Base-by-base conservation (phyloP, 2,888 invertebrate genomes). In the Archaeoteleia sp. region DNA sequence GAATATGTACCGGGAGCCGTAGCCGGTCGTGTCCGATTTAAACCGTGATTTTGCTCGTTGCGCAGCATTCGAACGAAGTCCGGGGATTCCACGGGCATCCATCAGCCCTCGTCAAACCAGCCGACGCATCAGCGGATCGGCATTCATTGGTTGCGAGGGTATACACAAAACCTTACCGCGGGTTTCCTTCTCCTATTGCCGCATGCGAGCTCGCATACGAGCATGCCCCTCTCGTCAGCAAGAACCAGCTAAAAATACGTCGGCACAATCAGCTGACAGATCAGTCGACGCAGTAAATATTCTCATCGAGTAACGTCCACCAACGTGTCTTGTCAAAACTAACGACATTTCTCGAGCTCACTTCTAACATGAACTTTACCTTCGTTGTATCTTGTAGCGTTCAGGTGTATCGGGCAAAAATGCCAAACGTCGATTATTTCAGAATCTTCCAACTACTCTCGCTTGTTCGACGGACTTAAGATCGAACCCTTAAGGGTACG, bases 91-190 rank as follows among this genome's bases (percentile, higher is more conserved):
- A 62, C 25, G 77, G 77, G 84, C 84, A 84, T 84, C 84, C 84
- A 85, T 84, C 84, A 85, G 84, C 76, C 75, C 81, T 85, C 84
- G 84, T 84, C 84, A 85, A 84, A 85, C 83, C 84, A 82, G 81
- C 84, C 75, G 74, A 78, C 79, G 79, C 83, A 83, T 83, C 83
- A 78, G 80, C 61, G 74, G 80, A 84, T 84, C 83, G 82, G 81
- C 79, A 82, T 82, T 80, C 79, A 78, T 82, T 79, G 80, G 72
- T 70, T 74, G 73, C 70, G 67, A 66, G 53, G 54, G 42, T 62
- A 48, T 54, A 40, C 53, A 70, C 67, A 70, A 71, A 72, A 67
- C 67, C 69, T 66, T 57, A 45, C 34, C 53, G 57, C 54, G 48
- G 43, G 20, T 58, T 51, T 60, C 42, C 53, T 48, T n/a, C 51